phyloP scores from a whole-genome alignment of 2,888 invertebrate species.

The Mythimna albipuncta region DNA sequence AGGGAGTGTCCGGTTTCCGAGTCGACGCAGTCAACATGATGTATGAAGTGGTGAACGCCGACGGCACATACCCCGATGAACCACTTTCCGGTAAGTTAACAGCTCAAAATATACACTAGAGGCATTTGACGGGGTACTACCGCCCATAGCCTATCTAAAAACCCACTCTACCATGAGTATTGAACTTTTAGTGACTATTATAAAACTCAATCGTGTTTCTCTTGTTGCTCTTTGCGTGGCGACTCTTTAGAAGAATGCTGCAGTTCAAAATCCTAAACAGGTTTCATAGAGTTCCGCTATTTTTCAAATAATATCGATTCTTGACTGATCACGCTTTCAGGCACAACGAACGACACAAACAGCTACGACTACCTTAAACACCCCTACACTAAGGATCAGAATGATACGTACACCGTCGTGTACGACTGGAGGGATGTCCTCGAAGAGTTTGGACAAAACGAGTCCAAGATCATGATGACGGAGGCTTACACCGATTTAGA shows the following conservation, averaged over 20 bases:
- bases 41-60: slow-evolving; percentile 79
- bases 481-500: slow-evolving; percentile 91
- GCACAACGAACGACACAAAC: slow-evolving; percentile 63
- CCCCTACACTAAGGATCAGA: slow-evolving; percentile 88
- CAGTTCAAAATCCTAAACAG: too few species aligned
- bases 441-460: slow-evolving; percentile 86
- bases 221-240: too few species aligned
- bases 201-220: too few species aligned
- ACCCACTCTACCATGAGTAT: neutral
- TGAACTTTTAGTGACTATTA: too few species aligned
- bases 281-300: neutral
- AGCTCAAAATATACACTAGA: neutral
- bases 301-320: neutral
- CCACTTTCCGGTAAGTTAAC: slow-evolving; percentile 81
- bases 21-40: slow-evolving; percentile 92
- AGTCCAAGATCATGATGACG: slow-evolving; percentile 90
- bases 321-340: slow-evolving; percentile 10
- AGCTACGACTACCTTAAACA: slow-evolving; percentile 89
- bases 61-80: slow-evolving; percentile 89
- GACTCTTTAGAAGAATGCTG: too few species aligned
- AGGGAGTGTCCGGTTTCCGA: slow-evolving; percentile 96
- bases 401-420: slow-evolving; percentile 90
- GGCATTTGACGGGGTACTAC: neutral
- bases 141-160: neutral
- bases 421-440: slow-evolving; percentile 91